Evolutionary conservation across 2,888 invertebrate genomes (phyloP), one percentile per base, ranked within the genome.

Genomic region (Ernsta delagoae): DNA sequence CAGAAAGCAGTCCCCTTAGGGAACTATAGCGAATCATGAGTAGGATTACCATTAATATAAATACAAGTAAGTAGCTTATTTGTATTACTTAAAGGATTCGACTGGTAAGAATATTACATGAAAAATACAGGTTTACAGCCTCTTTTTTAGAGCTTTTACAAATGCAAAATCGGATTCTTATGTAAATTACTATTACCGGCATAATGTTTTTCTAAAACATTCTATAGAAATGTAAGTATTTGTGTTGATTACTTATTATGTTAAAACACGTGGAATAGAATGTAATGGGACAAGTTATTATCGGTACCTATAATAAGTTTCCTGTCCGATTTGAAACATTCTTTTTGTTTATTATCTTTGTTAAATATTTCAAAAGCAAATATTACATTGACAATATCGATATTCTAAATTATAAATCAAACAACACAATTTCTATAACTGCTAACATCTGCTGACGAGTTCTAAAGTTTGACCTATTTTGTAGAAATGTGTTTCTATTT

Each of bases 391-490:
- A n/a, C n/a, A n/a, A n/a, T n/a, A n/a, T n/a, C n/a, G n/a, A n/a
- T n/a, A n/a, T n/a, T n/a, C n/a, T n/a, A n/a, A n/a, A n/a, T n/a
- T n/a, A n/a, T n/a, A n/a, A n/a, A n/a, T n/a, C n/a, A 45, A 45
- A 45, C n/a, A n/a, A 11, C 11, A 45, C 4, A 11, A 1, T 41
- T 41, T 41, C 41, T 41, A n/a, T 45, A 11, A 45, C 9, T 45
- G 4, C 1, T 45, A n/a, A n/a, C 45, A n/a, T 9, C 56, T 31
- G n/a, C 6, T 31, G n/a, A 6, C 34, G 36, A n/a, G 34, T 11
- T 63, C n/a, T 54, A 24, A n/a, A 61, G 12, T 31, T 48, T 50
- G 53, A 53, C 53, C n/a, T 63, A 41, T 39, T 41, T 39, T n/a
- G 16, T 31, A 0, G 50, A 9, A 12, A 31, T 12, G 34, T 16